A percentile compares a stretch with the other conserved stretches of the same genome.
Evolutionary conservation across 2,797 vertebrate species (phyloP).

Genomic region (Artibeus jamaicensis): DNA sequence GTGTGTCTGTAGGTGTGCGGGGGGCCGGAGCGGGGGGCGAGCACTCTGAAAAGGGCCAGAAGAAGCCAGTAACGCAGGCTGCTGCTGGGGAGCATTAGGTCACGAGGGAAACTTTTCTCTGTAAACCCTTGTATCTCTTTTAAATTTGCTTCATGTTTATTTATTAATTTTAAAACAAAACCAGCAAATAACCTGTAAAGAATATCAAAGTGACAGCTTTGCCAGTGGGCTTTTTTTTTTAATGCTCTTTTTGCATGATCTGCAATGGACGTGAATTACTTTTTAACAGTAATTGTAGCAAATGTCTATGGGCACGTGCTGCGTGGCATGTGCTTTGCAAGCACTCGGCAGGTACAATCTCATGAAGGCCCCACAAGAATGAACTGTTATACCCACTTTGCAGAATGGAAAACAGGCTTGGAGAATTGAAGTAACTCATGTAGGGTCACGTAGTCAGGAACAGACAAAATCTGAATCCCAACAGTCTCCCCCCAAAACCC

Average conservation of each 20-base stretch:
- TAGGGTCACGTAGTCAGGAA: background rate
- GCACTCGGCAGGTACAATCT: background rate
- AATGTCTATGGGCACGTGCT: background rate
- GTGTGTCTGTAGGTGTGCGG: background rate
- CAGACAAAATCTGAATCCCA: background rate
- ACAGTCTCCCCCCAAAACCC: background rate
- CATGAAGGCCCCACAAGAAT: background rate
- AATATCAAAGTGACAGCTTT: background rate
- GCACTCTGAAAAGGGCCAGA: background rate
- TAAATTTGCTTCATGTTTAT: background rate
- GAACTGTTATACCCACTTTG: background rate
- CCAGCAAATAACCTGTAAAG: background rate
- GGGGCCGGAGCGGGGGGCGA: too few relatives aligned
- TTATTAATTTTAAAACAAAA: conserved; percentile 33
- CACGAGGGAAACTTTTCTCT: background rate
- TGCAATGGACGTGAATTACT: background rate
- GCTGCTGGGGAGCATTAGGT: background rate
- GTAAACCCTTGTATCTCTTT: background rate
- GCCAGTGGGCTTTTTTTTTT: background rate
- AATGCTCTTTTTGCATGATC: background rate
- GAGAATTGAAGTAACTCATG: background rate
- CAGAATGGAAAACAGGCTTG: background rate
- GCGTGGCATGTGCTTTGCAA: background rate
- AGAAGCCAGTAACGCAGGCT: background rate
- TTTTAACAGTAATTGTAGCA: background rate